Conservation (phyloP, 2,888 invertebrate species). For the Nephrotoma guestfalica region DNA sequence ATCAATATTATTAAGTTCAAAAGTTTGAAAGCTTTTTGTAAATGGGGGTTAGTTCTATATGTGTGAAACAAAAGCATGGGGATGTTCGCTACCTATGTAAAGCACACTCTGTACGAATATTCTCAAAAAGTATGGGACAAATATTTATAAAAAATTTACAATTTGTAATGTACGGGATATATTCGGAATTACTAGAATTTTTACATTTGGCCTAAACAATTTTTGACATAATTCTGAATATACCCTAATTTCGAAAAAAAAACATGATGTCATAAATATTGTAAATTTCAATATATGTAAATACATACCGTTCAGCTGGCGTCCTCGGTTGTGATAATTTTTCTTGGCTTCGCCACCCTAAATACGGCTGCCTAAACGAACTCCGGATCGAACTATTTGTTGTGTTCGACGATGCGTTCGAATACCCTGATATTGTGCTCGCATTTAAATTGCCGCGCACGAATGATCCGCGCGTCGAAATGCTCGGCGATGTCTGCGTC, state of each 20-base stretch:
- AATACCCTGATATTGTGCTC: constrained; percentile 43
- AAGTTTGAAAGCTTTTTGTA: background rate
- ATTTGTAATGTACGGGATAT: background rate
- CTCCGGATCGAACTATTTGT: constrained; percentile 19
- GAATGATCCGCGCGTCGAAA: constrained; percentile 56
- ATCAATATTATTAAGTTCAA: background rate
- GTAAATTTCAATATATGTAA: background rate
- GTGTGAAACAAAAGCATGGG: background rate
- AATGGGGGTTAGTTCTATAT: background rate
- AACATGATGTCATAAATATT: background rate
- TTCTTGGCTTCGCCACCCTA: constrained; percentile 83
- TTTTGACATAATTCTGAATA: background rate
- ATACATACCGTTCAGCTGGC: constrained; percentile 60
- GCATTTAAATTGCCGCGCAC: constrained; percentile 39
- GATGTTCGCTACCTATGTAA: background rate
- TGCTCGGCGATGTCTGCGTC: constrained; percentile 57
- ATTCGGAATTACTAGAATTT: background rate
- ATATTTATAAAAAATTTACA: background rate
- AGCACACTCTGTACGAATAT: no score
- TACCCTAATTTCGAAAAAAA: background rate
- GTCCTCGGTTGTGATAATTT: constrained; percentile 64
- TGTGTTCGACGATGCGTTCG: constrained; percentile 46
- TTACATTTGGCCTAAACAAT: background rate
- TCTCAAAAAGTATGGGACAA: background rate
- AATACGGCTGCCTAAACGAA: constrained; percentile 74